These are phyloP conservation scores for Neria commutata DNA, from an alignment of 2,888 invertebrate species.

Conservation along the genomic window DNA sequence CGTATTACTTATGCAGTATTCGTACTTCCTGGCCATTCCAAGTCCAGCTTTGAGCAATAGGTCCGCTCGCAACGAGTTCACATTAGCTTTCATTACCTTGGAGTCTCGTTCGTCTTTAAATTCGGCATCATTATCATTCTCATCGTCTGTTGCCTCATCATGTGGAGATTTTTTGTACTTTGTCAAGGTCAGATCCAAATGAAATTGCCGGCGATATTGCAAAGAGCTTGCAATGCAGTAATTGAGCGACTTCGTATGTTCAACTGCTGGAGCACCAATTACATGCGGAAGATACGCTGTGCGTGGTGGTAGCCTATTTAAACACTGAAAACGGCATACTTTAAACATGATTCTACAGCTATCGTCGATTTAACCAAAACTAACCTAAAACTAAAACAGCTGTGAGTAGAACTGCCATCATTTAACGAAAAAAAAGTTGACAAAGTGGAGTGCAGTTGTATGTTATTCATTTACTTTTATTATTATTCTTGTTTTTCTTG, in stretches of 20 bases:
- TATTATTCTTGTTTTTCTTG: conserved; percentile 34
- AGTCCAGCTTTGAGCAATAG: conserved; percentile 72
- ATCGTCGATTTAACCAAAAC: too few species aligned
- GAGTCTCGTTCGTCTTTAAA: conserved; percentile 67
- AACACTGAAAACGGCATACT: too few species aligned
- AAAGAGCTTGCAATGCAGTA: too few species aligned
- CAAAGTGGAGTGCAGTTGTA: too few species aligned
- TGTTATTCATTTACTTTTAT: conserved; percentile 22
- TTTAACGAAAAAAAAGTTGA: too few species aligned
- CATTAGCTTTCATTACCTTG: conserved; percentile 69
- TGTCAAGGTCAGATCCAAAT: conserved; percentile 23
- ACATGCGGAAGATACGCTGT: too few species aligned
- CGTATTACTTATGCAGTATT: conserved; percentile 39
- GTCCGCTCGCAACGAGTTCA: conserved; percentile 75
- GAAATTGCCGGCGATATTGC: conserved; percentile 25
- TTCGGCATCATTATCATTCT: conserved; percentile 62
- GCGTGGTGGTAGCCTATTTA: too few species aligned
- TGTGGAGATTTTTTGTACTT: conserved; percentile 47
- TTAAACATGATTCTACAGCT: too few species aligned
- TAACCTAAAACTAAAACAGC: conserved; percentile 39
- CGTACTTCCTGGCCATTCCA: conserved; percentile 76
- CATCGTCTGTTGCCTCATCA: conserved; percentile 63
- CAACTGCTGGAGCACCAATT: too few species aligned
- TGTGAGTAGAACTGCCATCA: too few species aligned
- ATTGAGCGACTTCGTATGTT: too few species aligned